These are phyloP conservation scores for Drosophila nigricruria DNA, from an alignment of 2,888 invertebrate genomes.

Conservation along the genomic window DNA sequence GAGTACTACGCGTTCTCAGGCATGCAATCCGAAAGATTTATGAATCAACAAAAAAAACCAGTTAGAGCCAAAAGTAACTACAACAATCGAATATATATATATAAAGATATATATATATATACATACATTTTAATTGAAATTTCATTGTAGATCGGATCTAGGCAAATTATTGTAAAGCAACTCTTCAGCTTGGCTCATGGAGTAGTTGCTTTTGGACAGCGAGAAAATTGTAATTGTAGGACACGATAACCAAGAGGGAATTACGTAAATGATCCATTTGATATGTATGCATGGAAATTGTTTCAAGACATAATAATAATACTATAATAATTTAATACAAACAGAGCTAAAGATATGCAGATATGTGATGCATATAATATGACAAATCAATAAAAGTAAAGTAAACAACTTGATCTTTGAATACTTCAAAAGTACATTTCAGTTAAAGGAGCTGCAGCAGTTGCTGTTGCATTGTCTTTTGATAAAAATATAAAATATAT, in stretches of 20 bases:
- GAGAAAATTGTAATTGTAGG: constrained; percentile 1
- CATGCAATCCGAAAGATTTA: neutral
- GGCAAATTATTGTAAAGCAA: neutral
- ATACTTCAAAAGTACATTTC: neutral
- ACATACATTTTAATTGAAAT: neutral
- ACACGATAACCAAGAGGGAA: neutral
- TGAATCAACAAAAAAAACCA: neutral
- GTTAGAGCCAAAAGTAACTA: neutral
- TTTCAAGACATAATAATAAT: neutral
- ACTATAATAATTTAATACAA: neutral
- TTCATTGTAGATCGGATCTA: neutral
- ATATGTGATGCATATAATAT: neutral
- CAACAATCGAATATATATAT: neutral
- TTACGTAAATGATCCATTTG: neutral
- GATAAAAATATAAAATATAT: neutral
- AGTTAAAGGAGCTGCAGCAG: neutral
- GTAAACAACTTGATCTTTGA: neutral
- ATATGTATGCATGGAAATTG: neutral
- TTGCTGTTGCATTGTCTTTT: constrained; percentile 5
- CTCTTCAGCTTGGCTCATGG: neutral
- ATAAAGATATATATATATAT: neutral
- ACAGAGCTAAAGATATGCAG: neutral
- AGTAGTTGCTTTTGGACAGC: neutral
- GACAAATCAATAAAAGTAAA: neutral
- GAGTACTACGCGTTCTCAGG: neutral